phyloP scores from a whole-genome alignment of 2,797 vertebrate species.

The Oreochromis mossambicus region DNA sequence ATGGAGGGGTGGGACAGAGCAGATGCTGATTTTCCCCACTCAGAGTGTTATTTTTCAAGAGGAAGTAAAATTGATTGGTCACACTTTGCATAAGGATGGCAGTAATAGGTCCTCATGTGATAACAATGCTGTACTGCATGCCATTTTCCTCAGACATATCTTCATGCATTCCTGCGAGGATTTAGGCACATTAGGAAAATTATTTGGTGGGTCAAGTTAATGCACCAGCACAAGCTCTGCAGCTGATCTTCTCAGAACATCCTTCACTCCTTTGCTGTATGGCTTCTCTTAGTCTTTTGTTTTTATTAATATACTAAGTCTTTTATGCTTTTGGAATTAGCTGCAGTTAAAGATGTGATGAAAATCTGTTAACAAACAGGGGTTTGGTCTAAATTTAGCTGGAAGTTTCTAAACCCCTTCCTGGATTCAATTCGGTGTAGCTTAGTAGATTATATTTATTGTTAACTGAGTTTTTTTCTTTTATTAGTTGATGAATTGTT shows the following conservation, averaged over 20 bases:
- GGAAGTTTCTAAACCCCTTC: not conserved
- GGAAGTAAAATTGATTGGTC: slow-evolving; percentile 69
- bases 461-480: not conserved
- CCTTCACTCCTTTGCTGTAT: not conserved
- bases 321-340: not conserved
- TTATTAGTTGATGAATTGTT: not conserved
- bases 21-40: slow-evolving; percentile 65
- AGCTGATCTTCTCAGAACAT: slow-evolving; percentile 28
- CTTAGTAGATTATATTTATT: too few species aligned
- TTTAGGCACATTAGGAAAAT: slow-evolving; percentile 65
- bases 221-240: not conserved
- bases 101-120: slow-evolving; percentile 52
- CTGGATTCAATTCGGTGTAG: not conserved
- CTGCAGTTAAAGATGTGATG: not conserved
- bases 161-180: slow-evolving; percentile 67
- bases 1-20: slow-evolving; percentile 47
- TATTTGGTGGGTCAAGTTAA: slow-evolving; percentile 44
- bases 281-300: not conserved
- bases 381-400: not conserved
- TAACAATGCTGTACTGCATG: slow-evolving; percentile 36
- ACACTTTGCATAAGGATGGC: slow-evolving; percentile 44
- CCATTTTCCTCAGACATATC: slow-evolving; percentile 57
- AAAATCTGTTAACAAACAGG: not conserved
- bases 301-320: not conserved
- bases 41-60: slow-evolving; percentile 57